Base-by-base conservation (phyloP, 2,888 invertebrate genomes). In the Drosophila dives region DNA sequence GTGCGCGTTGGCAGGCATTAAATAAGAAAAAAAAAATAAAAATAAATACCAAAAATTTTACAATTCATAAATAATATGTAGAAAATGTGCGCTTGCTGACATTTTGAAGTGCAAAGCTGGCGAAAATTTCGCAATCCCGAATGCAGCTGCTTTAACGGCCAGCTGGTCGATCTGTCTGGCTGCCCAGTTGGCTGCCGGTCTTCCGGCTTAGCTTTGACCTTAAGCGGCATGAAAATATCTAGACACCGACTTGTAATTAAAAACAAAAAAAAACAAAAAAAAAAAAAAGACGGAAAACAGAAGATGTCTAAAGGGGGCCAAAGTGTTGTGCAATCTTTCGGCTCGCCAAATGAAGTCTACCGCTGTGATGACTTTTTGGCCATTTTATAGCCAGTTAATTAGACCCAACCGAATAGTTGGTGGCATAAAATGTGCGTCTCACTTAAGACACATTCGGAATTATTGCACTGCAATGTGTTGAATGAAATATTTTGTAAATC, bases 201-300 rank as follows among this genome's bases (percentile, higher is more conserved):
- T 90, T 86, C 90, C 86, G 85, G 90, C 81, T 90, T 86, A 76
- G 75, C 74, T 72, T 81, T 86, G 86, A 86, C 86, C 88, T 88
- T 86, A 86, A 86, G 72, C 76, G 73, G 81, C 65, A 56, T 64
- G 40, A 51, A 58, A 75, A 73, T 72, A 84, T 72, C 81, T 65
- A 75, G 62, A 80, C 61, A 67, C 71, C 86, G 65, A 69, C 73
- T 67, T 86, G 81, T 89, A 85, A 85, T 85, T 85, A 84, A 84
- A 71, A 65, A 67, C 34, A 68, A 63, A 15, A 64, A 61, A 63
- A 8, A 59, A 61, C 60, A 8, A 59, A 61, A 63, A 67, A 80
- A 70, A 65, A 65, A 73, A 79, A 77, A 81, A 75, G 75, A 84
- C 49, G 17, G 26, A 23, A 26, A 6, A 26, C 49, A 78, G 81